phyloP scores from a whole-genome alignment of 2,797 vertebrate genomes.

The Australoheros facetus region DNA sequence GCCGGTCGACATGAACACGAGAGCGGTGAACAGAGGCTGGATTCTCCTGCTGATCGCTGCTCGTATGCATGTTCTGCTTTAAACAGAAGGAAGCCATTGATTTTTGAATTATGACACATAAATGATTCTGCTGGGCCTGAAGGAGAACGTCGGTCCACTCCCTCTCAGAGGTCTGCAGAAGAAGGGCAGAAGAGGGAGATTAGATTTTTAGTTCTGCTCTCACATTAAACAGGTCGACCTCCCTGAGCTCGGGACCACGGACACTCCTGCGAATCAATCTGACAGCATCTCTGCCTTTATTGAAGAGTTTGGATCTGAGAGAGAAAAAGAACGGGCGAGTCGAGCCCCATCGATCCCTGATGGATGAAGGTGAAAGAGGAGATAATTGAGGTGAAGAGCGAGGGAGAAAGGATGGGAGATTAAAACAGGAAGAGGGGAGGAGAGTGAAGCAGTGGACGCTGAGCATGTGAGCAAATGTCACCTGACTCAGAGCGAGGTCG shows the following conservation, averaged over 20 bases:
- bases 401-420: background rate
- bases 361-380: constrained; percentile 19
- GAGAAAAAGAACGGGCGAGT: background rate
- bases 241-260: background rate
- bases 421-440: background rate
- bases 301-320: constrained; percentile 3
- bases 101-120: too few species aligned
- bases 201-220: background rate
- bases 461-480: background rate
- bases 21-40: too few species aligned
- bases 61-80: too few species aligned
- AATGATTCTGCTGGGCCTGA: too few species aligned
- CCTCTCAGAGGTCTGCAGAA: background rate
- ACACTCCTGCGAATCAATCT: background rate
- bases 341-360: constrained; percentile 10
- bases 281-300: background rate
- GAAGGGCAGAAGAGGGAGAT: background rate
- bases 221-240: background rate
- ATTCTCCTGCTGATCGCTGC: too few species aligned
- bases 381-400: constrained; percentile 10
- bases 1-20: too few species aligned
- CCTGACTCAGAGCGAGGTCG: background rate
- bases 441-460: background rate
- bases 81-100: too few species aligned
- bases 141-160: too few species aligned